Conservation (phyloP, 1,140 invertebrate genomes). For the Aphidius gifuensis region DNA sequence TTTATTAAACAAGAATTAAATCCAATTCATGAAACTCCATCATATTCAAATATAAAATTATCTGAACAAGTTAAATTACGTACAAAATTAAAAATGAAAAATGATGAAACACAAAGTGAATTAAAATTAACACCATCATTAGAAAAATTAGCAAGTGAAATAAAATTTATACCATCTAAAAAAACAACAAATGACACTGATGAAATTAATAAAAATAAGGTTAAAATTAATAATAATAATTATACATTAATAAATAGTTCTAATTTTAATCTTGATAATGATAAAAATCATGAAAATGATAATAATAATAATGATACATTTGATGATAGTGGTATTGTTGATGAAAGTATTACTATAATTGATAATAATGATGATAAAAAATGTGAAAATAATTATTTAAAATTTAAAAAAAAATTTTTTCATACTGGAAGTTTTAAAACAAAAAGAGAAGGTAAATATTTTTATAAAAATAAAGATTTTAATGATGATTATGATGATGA, state of each 20-base stretch:
- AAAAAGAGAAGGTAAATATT: slow-evolving; percentile 24
- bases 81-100: slow-evolving; percentile 28
- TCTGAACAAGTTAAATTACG: slow-evolving; percentile 27
- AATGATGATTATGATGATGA: slow-evolving; percentile 20
- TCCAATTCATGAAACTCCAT: slow-evolving; percentile 29
- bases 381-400: slow-evolving; percentile 20
- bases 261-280: neutral
- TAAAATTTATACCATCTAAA: slow-evolving; percentile 40
- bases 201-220: neutral
- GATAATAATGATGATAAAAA: slow-evolving; percentile 39
- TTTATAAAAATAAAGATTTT: slow-evolving; percentile 35
- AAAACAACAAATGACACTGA: slow-evolving; percentile 11
- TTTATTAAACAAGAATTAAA: slow-evolving; percentile 1
- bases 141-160: slow-evolving; percentile 42
- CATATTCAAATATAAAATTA: slow-evolving; percentile 37
- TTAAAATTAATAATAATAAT: slow-evolving; percentile 11
- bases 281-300: neutral
- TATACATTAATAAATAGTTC: slow-evolving; percentile 26
- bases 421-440: slow-evolving; percentile 47
- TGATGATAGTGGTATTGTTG: slow-evolving; percentile 23
- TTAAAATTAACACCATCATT: slow-evolving; percentile 41
- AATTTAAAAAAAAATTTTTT: slow-evolving; percentile 30
- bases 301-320: slow-evolving; percentile 7
- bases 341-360: slow-evolving; percentile 14
- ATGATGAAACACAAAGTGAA: slow-evolving; percentile 26